These are phyloP conservation scores for Tolypeutes matacus DNA, from an alignment of 2,797 vertebrate species.

Conservation along the genomic window DNA sequence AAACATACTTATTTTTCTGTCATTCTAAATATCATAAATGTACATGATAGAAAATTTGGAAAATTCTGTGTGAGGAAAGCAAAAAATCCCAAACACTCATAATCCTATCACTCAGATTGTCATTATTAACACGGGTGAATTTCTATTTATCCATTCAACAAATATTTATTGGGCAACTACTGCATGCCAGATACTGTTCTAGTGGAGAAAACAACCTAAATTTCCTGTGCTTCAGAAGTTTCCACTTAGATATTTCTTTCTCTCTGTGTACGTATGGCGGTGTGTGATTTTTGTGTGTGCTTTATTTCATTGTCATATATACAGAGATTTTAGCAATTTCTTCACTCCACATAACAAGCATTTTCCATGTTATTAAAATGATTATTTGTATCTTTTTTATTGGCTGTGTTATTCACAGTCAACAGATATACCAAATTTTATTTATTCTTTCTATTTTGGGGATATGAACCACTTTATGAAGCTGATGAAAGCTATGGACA, in stretches of 20 bases:
- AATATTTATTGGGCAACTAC: not conserved
- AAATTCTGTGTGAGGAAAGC: not conserved
- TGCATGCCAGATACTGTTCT: not conserved
- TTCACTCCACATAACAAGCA: not conserved
- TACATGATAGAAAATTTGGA: not conserved
- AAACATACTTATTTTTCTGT: not conserved
- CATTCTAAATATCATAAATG: slow-evolving; percentile 26
- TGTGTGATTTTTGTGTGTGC: not conserved
- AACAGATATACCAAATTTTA: slow-evolving; percentile 5
- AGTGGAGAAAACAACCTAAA: not conserved
- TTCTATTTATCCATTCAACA: slow-evolving; percentile 24
- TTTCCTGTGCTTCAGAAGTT: not conserved
- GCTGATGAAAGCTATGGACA: not conserved
- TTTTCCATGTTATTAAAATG: slow-evolving; percentile 31
- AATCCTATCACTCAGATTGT: not conserved
- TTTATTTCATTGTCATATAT: not conserved
- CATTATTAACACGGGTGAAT: not conserved
- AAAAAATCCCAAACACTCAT: not conserved
- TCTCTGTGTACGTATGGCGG: not conserved
- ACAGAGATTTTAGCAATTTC: not conserved
- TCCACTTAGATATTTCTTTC: not conserved
- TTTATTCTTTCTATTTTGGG: not conserved
- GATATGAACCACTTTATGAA: not conserved
- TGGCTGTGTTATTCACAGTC: not conserved
- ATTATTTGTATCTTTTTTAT: not conserved